Conservation (phyloP, 2,888 invertebrate genomes). For the Dugesia japonica region DNA sequence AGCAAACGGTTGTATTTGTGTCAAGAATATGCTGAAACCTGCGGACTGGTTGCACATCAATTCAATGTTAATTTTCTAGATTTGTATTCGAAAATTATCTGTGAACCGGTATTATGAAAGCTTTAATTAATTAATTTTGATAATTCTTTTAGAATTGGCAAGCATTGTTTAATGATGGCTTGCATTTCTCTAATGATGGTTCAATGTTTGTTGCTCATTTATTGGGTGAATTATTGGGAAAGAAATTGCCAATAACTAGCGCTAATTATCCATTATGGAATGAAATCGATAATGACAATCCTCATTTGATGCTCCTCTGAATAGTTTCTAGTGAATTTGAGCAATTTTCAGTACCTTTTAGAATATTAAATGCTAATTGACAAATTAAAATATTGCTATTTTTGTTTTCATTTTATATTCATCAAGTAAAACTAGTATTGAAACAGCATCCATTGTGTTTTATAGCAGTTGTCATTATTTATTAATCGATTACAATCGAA, state of each 20-base stretch:
- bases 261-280: neutral
- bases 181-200: neutral
- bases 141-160: neutral
- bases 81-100: neutral
- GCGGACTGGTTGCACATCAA: neutral
- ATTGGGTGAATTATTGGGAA: neutral
- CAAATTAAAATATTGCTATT: no score
- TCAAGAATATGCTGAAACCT: neutral
- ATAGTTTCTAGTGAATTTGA: no score
- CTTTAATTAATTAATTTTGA: neutral
- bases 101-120: neutral
- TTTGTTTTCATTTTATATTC: neutral
- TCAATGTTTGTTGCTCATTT: neutral
- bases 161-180: neutral
- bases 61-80: neutral
- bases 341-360: no score
- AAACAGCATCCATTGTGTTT: no score
- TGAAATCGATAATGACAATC: neutral
- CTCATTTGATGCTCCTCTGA: neutral
- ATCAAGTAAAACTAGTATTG: no score
- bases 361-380: no score
- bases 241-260: neutral
- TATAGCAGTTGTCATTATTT: no score
- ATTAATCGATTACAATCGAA: no score
- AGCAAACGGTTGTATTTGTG: neutral